Evolutionary conservation across 2,888 invertebrate species (phyloP).

Genomic region (Teinopalpus imperialis): DNA sequence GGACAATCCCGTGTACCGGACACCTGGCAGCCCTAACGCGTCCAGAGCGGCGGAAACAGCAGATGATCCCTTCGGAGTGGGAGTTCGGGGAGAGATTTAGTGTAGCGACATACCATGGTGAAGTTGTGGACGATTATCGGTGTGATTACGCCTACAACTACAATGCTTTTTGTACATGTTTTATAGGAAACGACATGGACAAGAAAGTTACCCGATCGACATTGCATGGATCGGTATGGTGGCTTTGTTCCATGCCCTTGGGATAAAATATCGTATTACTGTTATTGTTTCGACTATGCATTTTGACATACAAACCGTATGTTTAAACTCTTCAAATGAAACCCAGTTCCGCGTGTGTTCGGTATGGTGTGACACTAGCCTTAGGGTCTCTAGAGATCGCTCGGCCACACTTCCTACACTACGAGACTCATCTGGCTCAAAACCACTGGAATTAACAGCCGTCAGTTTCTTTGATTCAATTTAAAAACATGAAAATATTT

Average conservation of each 20-base stretch:
- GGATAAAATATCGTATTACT: no score
- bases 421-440: conserved; percentile 26
- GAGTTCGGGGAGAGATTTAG: conserved; percentile 46
- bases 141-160: neutral
- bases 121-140: neutral
- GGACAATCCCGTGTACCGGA: conserved; percentile 15
- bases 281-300: no score
- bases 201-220: no score
- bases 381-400: conserved; percentile 50
- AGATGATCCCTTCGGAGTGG: conserved; percentile 57
- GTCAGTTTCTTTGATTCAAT: neutral
- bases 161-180: neutral
- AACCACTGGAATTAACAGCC: neutral
- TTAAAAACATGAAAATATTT: no score
- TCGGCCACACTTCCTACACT: conserved; percentile 29
- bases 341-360: no score
- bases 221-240: no score
- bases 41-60: conserved; percentile 49
- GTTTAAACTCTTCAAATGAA: no score
- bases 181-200: no score
- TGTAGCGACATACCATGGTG: conserved; percentile 27
- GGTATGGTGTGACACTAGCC: no score
- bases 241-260: no score
- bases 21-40: conserved; percentile 35
- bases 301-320: no score